Evolutionary conservation across 2,113 vertebrate genomes (phyloP).

Genomic region (Emydura subglobosa): DNA sequence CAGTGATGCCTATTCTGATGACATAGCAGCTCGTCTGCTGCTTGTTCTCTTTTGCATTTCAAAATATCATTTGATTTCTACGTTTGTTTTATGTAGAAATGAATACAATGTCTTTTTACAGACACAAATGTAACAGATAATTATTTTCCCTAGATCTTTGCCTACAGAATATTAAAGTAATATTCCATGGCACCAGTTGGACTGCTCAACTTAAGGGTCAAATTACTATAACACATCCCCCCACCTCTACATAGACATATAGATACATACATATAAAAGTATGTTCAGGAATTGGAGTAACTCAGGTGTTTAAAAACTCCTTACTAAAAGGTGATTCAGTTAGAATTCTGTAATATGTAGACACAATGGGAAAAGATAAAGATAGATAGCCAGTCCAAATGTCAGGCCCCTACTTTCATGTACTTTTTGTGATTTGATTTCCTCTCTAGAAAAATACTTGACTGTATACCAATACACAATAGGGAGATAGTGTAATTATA

Average conservation of each 20-base stretch:
- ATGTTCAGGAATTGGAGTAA: rapidly evolving
- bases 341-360: background rate
- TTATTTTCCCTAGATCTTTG: background rate
- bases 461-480: background rate
- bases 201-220: background rate
- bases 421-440: background rate
- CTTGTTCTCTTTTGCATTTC: background rate
- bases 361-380: background rate
- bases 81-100: background rate
- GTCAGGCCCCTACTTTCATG: too few relatives aligned
- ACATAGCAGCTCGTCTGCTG: background rate
- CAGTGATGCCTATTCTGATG: background rate
- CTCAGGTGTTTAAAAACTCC: background rate
- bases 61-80: background rate
- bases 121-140: background rate
- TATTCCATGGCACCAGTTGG: background rate
- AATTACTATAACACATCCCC: background rate
- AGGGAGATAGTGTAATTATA: background rate
- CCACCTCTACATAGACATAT: rapidly evolving
- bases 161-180: background rate
- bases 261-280: background rate
- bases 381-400: background rate
- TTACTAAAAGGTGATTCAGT: background rate
- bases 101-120: background rate
- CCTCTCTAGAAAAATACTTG: background rate